A percentile compares a stretch with the other conserved stretches of the same genome.
Evolutionary conservation across 2,888 invertebrate genomes (phyloP).

Genomic region (Thera obeliscata): DNA sequence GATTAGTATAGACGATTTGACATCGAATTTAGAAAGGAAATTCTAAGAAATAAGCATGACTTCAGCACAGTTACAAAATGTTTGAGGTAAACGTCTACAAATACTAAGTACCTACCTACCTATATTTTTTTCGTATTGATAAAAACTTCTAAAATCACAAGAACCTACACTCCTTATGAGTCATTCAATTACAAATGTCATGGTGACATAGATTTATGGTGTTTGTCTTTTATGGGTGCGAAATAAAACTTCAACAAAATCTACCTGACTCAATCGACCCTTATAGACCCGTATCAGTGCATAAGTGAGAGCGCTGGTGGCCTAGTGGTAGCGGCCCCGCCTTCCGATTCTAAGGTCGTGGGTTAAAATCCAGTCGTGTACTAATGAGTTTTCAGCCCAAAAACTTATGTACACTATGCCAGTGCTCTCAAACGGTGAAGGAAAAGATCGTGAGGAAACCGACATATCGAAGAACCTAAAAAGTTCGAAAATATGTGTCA

Average conservation of each 20-base stretch:
- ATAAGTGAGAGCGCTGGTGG: too few relatives aligned
- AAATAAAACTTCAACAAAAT: conserved; percentile 11
- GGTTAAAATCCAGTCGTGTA: too few relatives aligned
- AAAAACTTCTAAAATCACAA: conserved; percentile 5
- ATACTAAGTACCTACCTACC: neutral
- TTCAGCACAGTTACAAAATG: neutral
- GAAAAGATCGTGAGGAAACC: too few relatives aligned
- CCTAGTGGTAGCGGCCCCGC: too few relatives aligned
- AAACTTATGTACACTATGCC: too few relatives aligned
- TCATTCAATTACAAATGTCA: conserved; percentile 28
- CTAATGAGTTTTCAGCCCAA: too few relatives aligned
- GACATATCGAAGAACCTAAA: too few relatives aligned
- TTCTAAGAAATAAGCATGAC: neutral
- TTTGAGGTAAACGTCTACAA: neutral
- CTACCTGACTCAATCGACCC: conserved; percentile 21
- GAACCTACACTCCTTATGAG: conserved; percentile 7
- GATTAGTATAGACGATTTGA: neutral
- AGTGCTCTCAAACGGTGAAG: too few relatives aligned
- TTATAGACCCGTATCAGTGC: conserved; percentile 5
- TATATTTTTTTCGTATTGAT: neutral
- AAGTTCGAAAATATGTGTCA: too few relatives aligned
- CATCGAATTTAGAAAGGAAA: neutral
- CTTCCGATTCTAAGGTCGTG: too few relatives aligned
- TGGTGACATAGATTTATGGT: conserved; percentile 26
- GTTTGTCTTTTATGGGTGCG: conserved; percentile 18